These are phyloP conservation scores for Tipula vernalis DNA, from an alignment of 2,888 invertebrate genomes.

Conservation along the genomic window DNA sequence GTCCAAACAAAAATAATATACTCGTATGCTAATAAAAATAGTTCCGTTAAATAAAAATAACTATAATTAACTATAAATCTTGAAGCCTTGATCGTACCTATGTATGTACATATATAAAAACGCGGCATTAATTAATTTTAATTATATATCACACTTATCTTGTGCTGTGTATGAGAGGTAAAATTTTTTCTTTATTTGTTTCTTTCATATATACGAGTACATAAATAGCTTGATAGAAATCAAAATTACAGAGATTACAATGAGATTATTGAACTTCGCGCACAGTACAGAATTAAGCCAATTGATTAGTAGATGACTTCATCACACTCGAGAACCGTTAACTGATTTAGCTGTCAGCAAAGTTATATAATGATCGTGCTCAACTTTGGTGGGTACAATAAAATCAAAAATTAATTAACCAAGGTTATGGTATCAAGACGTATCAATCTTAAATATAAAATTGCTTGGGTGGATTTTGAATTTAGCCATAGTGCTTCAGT, in stretches of 20 bases:
- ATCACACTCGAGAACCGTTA: background rate
- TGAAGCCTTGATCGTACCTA: background rate
- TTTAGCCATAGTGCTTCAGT: background rate
- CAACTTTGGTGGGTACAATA: background rate
- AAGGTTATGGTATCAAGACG: background rate
- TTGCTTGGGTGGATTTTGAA: background rate
- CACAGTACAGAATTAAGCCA: background rate
- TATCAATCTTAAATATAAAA: background rate
- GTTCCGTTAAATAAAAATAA: background rate
- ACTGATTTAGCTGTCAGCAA: background rate
- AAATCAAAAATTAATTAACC: background rate
- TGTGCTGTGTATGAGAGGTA: background rate
- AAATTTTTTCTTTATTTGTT: background rate
- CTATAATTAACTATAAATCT: background rate
- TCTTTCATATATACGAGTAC: background rate
- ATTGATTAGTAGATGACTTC: background rate
- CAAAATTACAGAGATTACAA: background rate
- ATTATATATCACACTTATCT: background rate
- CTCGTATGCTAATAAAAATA: background rate
- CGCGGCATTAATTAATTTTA: background rate
- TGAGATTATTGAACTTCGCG: background rate
- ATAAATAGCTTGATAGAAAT: background rate
- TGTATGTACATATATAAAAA: too few species aligned
- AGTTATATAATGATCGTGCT: background rate
- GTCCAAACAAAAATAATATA: background rate